These are phyloP conservation scores for Syngnathus acus DNA, from an alignment of 2,797 vertebrate species.

Conservation along the genomic window DNA sequence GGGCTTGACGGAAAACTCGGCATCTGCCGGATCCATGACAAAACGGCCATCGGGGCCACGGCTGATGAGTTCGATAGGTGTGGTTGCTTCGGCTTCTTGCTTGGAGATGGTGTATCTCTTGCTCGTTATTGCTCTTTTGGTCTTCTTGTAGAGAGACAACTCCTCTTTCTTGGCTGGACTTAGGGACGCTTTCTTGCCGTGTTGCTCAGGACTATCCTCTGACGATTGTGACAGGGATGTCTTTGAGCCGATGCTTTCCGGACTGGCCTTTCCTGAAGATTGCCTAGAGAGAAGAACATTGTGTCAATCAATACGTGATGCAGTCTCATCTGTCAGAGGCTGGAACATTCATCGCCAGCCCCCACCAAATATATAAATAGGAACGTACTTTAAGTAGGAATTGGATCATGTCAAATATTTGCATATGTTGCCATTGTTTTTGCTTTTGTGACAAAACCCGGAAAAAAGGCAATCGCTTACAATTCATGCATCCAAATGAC, in stretches of 20 bases:
- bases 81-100: slow-evolving; percentile 76
- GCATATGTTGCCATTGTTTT: neutral
- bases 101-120: slow-evolving; percentile 93
- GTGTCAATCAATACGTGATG: slow-evolving; percentile 6
- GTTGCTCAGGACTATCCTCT: slow-evolving; percentile 83
- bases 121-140: slow-evolving; percentile 97
- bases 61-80: slow-evolving; percentile 87
- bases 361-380: too few relatives aligned
- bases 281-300: slow-evolving; percentile 63
- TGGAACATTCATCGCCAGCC: neutral
- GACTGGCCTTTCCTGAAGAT: slow-evolving; percentile 95
- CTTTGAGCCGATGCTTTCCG: slow-evolving; percentile 81
- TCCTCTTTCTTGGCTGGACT: slow-evolving; percentile 89
- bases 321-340: neutral
- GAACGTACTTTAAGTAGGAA: too few relatives aligned
- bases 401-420: neutral
- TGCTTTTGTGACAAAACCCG: neutral
- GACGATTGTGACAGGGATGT: slow-evolving; percentile 90
- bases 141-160: slow-evolving; percentile 95
- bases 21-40: slow-evolving; percentile 76
- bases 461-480: neutral
- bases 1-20: slow-evolving; percentile 80
- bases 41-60: slow-evolving; percentile 93
- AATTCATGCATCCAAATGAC: slow-evolving; percentile 1
- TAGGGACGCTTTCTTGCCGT: slow-evolving; percentile 78